Percentiles rank a stretch among this genome's conserved stretches.
These are phyloP conservation scores for Pharmacophagus antenor DNA, from an alignment of 2,888 invertebrate genomes.

Conservation along the genomic window DNA sequence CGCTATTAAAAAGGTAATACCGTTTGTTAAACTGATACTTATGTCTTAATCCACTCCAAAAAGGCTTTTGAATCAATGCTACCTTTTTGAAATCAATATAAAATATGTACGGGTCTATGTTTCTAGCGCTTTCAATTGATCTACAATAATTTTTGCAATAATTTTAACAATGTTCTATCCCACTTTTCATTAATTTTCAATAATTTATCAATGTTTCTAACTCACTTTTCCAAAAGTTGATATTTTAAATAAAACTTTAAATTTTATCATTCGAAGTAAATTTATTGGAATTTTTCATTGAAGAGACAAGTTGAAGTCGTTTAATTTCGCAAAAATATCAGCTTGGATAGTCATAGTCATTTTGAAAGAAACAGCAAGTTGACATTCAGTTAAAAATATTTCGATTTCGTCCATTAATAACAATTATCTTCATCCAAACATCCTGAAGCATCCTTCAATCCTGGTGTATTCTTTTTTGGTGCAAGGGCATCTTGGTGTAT, in stretches of 20 bases:
- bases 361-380: no score
- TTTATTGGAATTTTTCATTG: background rate
- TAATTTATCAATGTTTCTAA: no score
- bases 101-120: no score
- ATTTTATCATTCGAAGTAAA: conserved; percentile 4
- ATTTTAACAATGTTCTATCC: no score
- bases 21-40: background rate
- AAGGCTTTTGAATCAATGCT: conserved; percentile 15
- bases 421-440: no score
- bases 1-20: conserved; percentile 62
- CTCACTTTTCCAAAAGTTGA: background rate
- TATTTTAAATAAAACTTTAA: conserved; percentile 3
- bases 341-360: conserved; percentile 3
- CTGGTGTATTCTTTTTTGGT: no score
- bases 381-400: no score
- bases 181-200: no score
- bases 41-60: conserved; percentile 30
- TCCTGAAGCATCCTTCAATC: no score
- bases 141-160: background rate
- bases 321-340: conserved; percentile 1
- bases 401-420: background rate
- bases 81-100: no score
- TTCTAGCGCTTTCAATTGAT: background rate
- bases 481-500: background rate
- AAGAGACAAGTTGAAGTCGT: conserved; percentile 3